Base-by-base conservation (phyloP, 2,113 vertebrate species). In the Seriola aureovittata region DNA sequence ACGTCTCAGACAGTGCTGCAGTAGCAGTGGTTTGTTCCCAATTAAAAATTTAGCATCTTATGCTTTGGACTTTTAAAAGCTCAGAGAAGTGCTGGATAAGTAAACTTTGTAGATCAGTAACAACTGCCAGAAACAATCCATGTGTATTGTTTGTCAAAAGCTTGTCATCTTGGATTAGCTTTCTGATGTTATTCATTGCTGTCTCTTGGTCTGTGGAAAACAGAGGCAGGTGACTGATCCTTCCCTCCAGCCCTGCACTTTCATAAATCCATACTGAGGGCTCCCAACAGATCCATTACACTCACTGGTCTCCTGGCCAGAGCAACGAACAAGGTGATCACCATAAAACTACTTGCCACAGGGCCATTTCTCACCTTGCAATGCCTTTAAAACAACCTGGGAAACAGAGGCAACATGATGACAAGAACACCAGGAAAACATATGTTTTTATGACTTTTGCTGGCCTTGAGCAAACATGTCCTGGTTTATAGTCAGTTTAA, bases 231-330 rank as follows among this genome's bases (percentile, higher is more conserved):
- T 86, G 93, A 96, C 93, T 91, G 94, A 96, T 96, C 95, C 94
- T 91, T 82, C 78, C 62, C 85, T 88, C 72, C 84, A 90, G 75
- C 82, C 42, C 42, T 88, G 80, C 73, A 70, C 85, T 90, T 92
- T 94, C 93, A 96, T 96, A 97, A 97, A 97, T 96, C 94, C 95
- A 93, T 95, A 96, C 91, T 93, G 80, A 90, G 89, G 82, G 91
- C 91, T 96, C 96, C 95, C 93, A 88, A 58, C 81, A 94, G 95
- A 94, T 91, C 91, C 88, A 95, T 96, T 96, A 94, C 95, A 91
- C 95, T 96, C 96, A 96, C 95, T 95, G 93, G 92, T 97, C 93
- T 95, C 93, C 94, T 94, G 94, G 92, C 92, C 95, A 94, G 95
- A 96, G 96, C 91, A 94, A 94, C 87, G 92, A 93, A 96, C 93